Evolutionary conservation across 2,888 invertebrate genomes (phyloP).

Genomic region (Terebella lapidaria): DNA sequence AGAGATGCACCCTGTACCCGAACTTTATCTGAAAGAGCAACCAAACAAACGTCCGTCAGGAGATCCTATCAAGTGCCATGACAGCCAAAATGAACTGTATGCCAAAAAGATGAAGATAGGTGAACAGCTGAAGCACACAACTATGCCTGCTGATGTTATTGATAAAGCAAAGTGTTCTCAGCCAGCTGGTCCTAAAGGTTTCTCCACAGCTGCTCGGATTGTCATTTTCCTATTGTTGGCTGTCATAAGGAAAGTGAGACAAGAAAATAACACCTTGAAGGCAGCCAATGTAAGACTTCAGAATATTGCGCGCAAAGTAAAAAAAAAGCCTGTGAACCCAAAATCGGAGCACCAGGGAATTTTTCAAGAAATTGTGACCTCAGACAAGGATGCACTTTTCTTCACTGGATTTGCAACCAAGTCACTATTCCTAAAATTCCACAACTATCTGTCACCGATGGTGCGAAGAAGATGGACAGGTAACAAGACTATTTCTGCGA

Average conservation of each 20-base stretch:
- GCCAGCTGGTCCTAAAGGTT: no score
- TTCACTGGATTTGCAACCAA: no score
- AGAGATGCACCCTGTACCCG: not conserved
- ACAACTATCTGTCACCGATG: not conserved
- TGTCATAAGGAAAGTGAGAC: not conserved
- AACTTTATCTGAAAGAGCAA: not conserved
- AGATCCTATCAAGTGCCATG: no score
- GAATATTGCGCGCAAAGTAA: not conserved
- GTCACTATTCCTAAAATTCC: not conserved
- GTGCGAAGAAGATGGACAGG: not conserved
- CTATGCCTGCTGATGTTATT: no score
- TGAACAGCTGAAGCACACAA: no score
- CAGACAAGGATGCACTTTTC: no score
- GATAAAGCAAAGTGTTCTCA: no score
- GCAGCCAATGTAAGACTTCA: not conserved
- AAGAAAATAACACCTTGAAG: not conserved
- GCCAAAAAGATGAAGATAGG: no score
- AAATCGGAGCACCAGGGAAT: no score
- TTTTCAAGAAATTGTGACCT: no score
- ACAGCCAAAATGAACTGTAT: no score
- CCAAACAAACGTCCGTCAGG: not conserved
- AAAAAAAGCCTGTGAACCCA: not conserved
- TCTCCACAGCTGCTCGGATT: not conserved
- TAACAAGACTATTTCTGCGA: no score
- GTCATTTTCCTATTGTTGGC: not conserved